These are phyloP conservation scores for Euthynnus affinis DNA, from an alignment of 2,797 vertebrate species.

Conservation along the genomic window DNA sequence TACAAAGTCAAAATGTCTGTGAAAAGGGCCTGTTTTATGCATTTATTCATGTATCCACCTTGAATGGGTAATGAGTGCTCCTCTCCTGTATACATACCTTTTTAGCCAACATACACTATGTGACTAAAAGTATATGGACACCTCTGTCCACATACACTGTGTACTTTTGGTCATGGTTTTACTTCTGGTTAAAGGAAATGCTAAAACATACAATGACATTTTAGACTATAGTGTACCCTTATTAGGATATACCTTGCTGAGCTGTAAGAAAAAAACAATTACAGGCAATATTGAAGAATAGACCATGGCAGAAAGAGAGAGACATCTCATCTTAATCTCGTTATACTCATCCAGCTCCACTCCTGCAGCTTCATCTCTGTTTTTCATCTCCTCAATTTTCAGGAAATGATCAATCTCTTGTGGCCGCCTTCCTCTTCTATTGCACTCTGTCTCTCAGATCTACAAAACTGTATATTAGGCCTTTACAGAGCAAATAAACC, in stretches of 20 bases:
- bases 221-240: no score
- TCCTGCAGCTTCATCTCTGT: slow-evolving; percentile 21
- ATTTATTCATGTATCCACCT: no score
- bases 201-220: no score
- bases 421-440: background rate
- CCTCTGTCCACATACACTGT: no score
- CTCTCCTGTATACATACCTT: no score
- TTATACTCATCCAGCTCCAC: background rate
- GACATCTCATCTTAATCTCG: slow-evolving; percentile 20
- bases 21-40: no score
- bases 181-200: no score
- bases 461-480: slow-evolving; percentile 29
- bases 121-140: no score
- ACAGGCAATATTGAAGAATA: background rate
- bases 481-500: slow-evolving; percentile 35
- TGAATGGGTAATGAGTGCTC: no score
- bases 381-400: slow-evolving; percentile 12
- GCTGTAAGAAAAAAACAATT: background rate
- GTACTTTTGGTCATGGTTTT: no score
- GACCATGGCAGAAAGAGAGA: background rate
- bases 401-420: slow-evolving; percentile 42
- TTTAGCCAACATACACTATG: no score
- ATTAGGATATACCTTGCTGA: slow-evolving; percentile 5
- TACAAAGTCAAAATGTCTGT: no score
- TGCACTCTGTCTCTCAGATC: slow-evolving; percentile 26